Evolutionary conservation across 2,888 invertebrate species (phyloP), one percentile per base, ranked within the genome.

Genomic region (Dichetophora obliterata): DNA sequence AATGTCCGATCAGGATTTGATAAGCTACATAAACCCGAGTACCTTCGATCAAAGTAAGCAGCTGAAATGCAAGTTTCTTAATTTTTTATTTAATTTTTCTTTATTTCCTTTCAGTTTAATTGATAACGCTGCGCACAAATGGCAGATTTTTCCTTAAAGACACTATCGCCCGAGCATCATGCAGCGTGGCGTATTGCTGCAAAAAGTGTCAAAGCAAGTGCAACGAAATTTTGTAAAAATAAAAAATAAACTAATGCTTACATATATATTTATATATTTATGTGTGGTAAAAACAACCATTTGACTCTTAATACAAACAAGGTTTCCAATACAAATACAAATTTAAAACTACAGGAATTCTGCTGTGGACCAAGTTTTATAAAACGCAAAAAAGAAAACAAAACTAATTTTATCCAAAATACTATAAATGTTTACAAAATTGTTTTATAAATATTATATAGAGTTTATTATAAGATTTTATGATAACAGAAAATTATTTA

Each of bases 11-110:
- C 94, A 94, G 89, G 96, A 96, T 90, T 91, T 96, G 82, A 92
- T 96, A 83, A 95, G 94, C 88, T 95, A 95, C 90, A 96, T 96
- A 83, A 96, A 96, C 91, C 95, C 96, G 71, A 95, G 94, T 91
- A 95, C 95, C 88, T 96, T 96, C 89, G 96, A 96, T 90, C 94
- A 93, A 91, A 92, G 93, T 94, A 91, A 91, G 91, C 84, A n/a
- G 50, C 1, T 57, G 9, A 16, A 27, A 3, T n/a, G 50, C 65
- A 52, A 54, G 66, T 68, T 31, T 24, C 11, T 73, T 24, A 69
- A 54, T 48, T 73, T 63, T 70, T 14, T 73, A 59, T 68, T 76
- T 78, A 63, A 72, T 34, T 50, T 63, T 71, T 76, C 76, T 5
- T 75, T 76, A 74, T 75, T 66, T 37, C 19, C 37, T 71, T 57